These are phyloP conservation scores for Upupa epops DNA, from an alignment of 2,113 vertebrate genomes.

Conservation along the genomic window DNA sequence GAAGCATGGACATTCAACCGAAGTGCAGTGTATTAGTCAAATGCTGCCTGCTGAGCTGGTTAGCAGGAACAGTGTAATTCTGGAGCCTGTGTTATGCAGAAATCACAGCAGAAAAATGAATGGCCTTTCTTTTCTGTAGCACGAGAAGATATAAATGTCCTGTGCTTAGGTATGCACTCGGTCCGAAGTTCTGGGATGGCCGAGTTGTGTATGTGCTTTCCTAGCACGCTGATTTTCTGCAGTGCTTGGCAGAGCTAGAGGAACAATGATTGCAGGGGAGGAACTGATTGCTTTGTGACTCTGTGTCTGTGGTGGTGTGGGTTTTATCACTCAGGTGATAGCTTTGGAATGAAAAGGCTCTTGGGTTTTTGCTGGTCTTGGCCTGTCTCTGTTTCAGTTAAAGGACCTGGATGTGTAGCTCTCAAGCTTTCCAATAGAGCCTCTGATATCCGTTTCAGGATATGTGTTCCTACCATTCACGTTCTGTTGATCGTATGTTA, in stretches of 20 bases:
- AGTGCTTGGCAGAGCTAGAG: not conserved
- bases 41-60: slow-evolving; percentile 35
- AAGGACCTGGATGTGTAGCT: not conserved
- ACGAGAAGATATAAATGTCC: not conserved
- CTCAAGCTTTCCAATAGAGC: not conserved
- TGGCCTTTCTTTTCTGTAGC: not conserved
- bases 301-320: not conserved
- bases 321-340: not conserved
- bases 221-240: not conserved
- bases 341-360: not conserved
- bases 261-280: not conserved
- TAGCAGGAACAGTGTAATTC: not conserved
- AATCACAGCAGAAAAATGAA: not conserved
- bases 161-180: not conserved
- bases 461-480: not conserved
- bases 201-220: not conserved
- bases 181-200: not conserved
- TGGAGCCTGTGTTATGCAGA: not conserved
- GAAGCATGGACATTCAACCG: not conserved
- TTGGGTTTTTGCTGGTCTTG: not conserved
- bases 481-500: not conserved
- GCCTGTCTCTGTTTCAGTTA: not conserved
- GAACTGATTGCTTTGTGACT: not conserved
- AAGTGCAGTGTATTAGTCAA: not conserved
- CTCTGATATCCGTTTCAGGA: too few relatives aligned